Conservation (phyloP, 2,888 invertebrate genomes). For the Lamproptera curius region DNA sequence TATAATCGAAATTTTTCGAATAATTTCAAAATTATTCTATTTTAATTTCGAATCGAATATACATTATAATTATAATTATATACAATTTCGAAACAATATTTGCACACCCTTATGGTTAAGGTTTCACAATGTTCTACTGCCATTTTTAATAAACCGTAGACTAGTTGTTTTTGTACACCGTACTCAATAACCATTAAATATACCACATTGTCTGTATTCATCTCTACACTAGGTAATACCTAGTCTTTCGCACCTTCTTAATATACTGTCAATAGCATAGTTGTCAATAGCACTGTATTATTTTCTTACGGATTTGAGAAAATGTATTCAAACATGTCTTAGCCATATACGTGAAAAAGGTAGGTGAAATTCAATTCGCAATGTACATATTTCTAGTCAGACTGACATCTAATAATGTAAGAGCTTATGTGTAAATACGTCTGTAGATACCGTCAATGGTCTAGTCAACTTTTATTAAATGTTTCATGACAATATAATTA, state of each 20-base stretch:
- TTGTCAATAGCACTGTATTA: slow-evolving; percentile 7
- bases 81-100: no score
- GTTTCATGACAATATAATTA: slow-evolving; percentile 75
- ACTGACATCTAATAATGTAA: slow-evolving; percentile 55
- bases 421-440: slow-evolving; percentile 73
- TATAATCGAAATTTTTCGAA: no score
- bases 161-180: slow-evolving; percentile 18
- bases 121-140: slow-evolving; percentile 31
- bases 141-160: slow-evolving; percentile 28
- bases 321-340: slow-evolving; percentile 3
- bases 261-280: slow-evolving; percentile 16
- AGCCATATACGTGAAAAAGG: slow-evolving; percentile 1
- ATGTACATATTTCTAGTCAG: slow-evolving; percentile 45
- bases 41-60: no score
- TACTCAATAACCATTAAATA: slow-evolving; percentile 17
- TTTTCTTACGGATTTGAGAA: not conserved
- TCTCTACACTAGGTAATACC: slow-evolving; percentile 4
- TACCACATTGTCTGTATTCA: slow-evolving; percentile 12
- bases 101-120: no score
- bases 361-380: slow-evolving; percentile 37
- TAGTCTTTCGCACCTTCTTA: slow-evolving; percentile 8
- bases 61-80: no score
- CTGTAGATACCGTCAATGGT: slow-evolving; percentile 64
- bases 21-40: no score
- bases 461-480: slow-evolving; percentile 75